Conservation (phyloP, 1,140 invertebrate genomes). For the Caligus rogercresseyi region DNA sequence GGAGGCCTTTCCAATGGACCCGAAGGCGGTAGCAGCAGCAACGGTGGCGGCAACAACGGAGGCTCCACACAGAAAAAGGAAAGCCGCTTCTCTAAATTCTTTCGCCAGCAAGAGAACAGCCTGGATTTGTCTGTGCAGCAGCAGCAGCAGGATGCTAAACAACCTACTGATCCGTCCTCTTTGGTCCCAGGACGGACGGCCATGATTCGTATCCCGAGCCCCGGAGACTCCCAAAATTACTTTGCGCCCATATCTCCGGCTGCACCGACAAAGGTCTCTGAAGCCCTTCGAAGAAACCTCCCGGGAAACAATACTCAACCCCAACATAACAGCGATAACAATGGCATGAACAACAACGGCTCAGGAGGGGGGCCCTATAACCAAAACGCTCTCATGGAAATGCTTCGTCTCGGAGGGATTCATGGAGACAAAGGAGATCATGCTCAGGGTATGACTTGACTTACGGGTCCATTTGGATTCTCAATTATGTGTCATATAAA, state of each 20-base stretch:
- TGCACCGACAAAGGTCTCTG: constrained; percentile 20
- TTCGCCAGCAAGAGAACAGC: constrained; percentile 17
- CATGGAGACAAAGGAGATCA: not conserved
- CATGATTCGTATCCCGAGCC: constrained; percentile 31
- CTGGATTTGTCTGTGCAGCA: not conserved
- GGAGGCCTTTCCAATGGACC: no score
- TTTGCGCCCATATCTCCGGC: constrained; percentile 45
- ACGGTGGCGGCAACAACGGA: not conserved
- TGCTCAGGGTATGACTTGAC: not conserved
- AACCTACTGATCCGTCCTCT: not conserved
- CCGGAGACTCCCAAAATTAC: constrained; percentile 36
- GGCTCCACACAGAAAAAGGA: constrained; percentile 9
- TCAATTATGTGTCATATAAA: no score
- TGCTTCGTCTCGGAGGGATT: constrained; percentile 9
- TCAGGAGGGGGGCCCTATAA: constrained; percentile 35
- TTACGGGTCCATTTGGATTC: no score
- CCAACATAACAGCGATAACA: no score
- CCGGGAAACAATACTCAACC: constrained; percentile 11
- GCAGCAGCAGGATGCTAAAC: not conserved
- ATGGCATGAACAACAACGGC: constrained; percentile 32
- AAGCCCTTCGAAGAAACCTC: constrained; percentile 6
- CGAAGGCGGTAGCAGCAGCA: not conserved
- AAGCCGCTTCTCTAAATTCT: constrained; percentile 30
- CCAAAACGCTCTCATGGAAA: constrained; percentile 4
- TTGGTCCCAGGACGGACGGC: no score